These are phyloP conservation scores for Poecilia picta DNA, from an alignment of 2,797 vertebrate species.

Conservation along the genomic window DNA sequence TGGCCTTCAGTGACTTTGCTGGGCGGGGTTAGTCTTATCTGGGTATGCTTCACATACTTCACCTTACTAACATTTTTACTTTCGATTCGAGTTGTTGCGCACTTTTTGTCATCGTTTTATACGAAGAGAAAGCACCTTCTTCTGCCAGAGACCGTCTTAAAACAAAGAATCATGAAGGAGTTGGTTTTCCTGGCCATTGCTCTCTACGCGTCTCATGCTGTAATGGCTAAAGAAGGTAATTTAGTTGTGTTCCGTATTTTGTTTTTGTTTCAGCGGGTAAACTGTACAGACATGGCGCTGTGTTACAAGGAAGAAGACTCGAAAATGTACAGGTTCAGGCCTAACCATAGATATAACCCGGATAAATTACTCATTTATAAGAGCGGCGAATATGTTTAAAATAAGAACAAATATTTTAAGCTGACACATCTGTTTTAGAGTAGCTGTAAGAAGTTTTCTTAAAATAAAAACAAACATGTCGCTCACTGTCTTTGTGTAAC, in stretches of 20 bases:
- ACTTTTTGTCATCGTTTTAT: background rate
- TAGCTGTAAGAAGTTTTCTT: background rate
- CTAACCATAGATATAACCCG: background rate
- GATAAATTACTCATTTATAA: background rate
- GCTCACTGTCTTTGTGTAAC: background rate
- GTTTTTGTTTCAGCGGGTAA: background rate
- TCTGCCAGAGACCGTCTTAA: background rate
- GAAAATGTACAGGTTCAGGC: background rate
- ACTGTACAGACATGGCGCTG: background rate
- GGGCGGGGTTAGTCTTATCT: background rate
- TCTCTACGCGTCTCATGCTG: background rate
- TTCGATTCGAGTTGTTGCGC: background rate
- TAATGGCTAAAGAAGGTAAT: constrained; percentile 1
- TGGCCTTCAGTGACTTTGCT: background rate
- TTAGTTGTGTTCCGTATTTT: background rate
- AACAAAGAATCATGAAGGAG: constrained; percentile 1
- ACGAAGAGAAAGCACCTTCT: background rate
- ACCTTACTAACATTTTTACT: background rate
- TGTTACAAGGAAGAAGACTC: background rate
- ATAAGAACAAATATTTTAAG: background rate
- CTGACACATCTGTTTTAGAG: background rate
- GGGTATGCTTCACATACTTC: too few species aligned
- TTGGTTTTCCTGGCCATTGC: background rate
- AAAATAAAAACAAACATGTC: background rate
- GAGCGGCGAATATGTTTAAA: background rate